phyloP scores from a whole-genome alignment of 64 coral and sea anemone genomes.

The Stichodactyla mertensii region DNA sequence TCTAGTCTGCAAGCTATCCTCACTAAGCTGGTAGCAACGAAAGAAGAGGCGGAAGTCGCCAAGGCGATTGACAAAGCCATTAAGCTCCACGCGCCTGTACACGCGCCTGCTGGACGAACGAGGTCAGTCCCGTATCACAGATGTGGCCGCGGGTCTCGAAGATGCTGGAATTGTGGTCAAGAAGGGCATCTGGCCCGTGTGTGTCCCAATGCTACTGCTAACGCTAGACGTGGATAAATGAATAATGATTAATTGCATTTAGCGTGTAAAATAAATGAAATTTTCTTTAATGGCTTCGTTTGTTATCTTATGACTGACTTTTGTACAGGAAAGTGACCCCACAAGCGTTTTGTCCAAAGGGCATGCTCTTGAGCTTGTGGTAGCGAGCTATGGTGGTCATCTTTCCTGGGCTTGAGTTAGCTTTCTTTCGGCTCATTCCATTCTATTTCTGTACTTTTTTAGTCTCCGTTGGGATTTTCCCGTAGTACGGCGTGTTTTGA shows the following conservation, averaged over 20 bases:
- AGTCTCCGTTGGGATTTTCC: not conserved
- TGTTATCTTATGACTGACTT: not conserved
- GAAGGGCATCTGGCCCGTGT: not conserved
- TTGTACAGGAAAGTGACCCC: not conserved
- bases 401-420: not conserved
- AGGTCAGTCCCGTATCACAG: not conserved
- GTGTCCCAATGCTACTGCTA: not conserved
- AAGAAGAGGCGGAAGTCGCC: constrained; percentile 26
- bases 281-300: too few relatives aligned
- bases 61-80: not conserved
- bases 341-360: not conserved
- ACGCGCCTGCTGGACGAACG: not conserved
- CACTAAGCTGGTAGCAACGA: constrained; percentile 30
- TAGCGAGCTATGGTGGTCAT: not conserved
- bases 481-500: not conserved
- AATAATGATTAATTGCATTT: not conserved
- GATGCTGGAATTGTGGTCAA: not conserved
- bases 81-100: not conserved
- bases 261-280: not conserved
- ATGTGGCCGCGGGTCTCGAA: not conserved
- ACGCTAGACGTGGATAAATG: not conserved
- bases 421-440: not conserved
- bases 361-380: not conserved
- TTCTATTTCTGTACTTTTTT: not conserved
- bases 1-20: constrained; percentile 12